Evolutionary conservation across 2,113 vertebrate species (phyloP), one percentile per base, ranked within the genome.

Genomic region (Zosterops lateralis): DNA sequence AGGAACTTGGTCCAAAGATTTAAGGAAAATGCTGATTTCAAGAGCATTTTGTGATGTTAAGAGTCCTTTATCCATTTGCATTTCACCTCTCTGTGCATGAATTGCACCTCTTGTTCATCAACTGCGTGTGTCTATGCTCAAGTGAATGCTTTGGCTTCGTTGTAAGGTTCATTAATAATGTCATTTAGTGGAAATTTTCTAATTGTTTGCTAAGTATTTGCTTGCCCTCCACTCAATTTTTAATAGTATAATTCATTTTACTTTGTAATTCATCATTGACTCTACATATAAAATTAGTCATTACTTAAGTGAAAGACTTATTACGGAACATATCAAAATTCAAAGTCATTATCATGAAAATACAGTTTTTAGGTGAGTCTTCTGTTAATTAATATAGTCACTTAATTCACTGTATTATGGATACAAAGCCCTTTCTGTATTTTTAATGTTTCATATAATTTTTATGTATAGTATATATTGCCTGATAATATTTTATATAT

Each of bases 171-270:
- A 72, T 95, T 84, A 95, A 61, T 47, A 47, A 22, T 94, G 77
- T 75, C 60, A 78, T 83, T 94, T 86, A 65, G 12, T 75, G 48
- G 66, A 88, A 95, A 90, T 94, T 70, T 79, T 76, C 54, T 84
- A 86, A 87, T 87, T 94, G 83, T 95, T 91, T 94, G 68, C 66
- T 80, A 60, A 73, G 78, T 70, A 66, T 95, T 93, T 95, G 82
- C 87, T 92, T 94, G 60, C 89, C 71, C 85, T 72, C 53, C 64
- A 89, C 77, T 92, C 78, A 74, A 28, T 77, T 87, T 93, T 88
- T 80, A 80, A 83, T 84, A 38, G 73, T 81, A 65, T 79, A 86
- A 93, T 79, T 95, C 56, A 82, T 94, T 95, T 93, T 76, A 88
- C 76, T 89, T 82, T 84, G 72, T 92, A 93, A 95, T 82, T 94